Evolutionary conservation across 2,888 invertebrate genomes (phyloP), one percentile per base, ranked within the genome.

Genomic region (Xestia xanthographa): DNA sequence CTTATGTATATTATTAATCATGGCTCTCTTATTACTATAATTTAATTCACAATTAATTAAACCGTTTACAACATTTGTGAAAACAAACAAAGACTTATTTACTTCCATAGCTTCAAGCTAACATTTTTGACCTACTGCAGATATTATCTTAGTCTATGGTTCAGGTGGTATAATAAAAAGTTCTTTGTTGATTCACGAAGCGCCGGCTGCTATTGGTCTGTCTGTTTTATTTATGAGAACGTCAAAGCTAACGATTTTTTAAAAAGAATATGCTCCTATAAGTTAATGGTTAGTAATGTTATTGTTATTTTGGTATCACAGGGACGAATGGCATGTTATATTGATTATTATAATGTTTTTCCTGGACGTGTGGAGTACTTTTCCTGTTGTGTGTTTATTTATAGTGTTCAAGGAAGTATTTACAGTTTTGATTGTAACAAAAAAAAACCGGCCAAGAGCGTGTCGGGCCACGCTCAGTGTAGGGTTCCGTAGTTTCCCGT

Each of bases 141-240:
- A 76, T 73, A 65, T 48, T 48, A 20, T 73, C 20, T 73, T 76
- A 79, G 50, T 62, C 86, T 85, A 63, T 81, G 84, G 83, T 79
- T 69, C 50, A 70, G 26, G 22, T 34, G 3, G 29, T 41, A 29
- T 56, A 67, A 75, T 85, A 34, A 80, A 85, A 84, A 77, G 73
- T 80, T 75, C 58, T 70, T 83, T 83, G 80, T 83, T 85, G 80
- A 82, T 84, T 86, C 84, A 87, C 43, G 38, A 58, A 66, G 63
- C 50, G 66, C 48, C 69, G 63, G n/a, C 67, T 66, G 85, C 66
- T 60, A 81, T 84, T 83, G 81, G 86, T 67, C 56, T 60, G 71
- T 66, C 70, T 79, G 62, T 80, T 78, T 80, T 82, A 75, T 85
- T 78, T 77, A 71, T 62, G 48, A 79, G 41, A 29, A 70, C 77